Conservation (phyloP, 2,888 invertebrate genomes). For the Clostera curtula region DNA sequence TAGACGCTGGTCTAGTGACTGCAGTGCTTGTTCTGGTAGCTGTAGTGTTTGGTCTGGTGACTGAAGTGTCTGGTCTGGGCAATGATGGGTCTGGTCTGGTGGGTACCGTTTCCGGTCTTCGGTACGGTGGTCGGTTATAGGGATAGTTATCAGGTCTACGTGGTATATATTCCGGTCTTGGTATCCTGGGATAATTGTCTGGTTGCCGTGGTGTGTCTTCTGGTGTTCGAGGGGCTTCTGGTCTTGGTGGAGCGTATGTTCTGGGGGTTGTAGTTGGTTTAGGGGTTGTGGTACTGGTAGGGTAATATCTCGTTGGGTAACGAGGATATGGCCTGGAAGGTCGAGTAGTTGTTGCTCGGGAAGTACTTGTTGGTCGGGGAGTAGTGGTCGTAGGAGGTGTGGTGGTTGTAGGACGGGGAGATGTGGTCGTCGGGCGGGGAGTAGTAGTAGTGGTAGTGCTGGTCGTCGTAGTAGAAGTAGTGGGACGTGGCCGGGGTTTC, state of each 20-base stretch:
- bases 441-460: constrained; percentile 21
- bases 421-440: constrained; percentile 9
- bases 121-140: no score
- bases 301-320: constrained; percentile 19
- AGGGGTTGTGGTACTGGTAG: constrained; percentile 15
- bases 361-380: constrained; percentile 14
- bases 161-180: constrained; percentile 4
- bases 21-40: constrained; percentile 10
- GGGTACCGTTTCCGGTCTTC: no score
- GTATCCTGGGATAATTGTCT: no score
- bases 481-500: constrained; percentile 16
- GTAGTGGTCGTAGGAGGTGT: constrained; percentile 8
- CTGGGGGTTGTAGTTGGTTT: constrained; percentile 10
- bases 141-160: constrained; percentile 7
- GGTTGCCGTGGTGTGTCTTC: no score
- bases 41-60: constrained; percentile 8
- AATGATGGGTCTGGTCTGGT: no score
- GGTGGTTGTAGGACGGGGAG: constrained; percentile 15
- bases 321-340: constrained; percentile 18
- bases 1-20: constrained; percentile 22
- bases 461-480: constrained; percentile 22
- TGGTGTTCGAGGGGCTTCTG: constrained; percentile 16
- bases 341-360: constrained; percentile 6
- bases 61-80: no score
- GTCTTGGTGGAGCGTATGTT: constrained; percentile 11